phyloP scores from a whole-genome alignment of 2,797 vertebrate species.

The Hapalemur alaotrensis region DNA sequence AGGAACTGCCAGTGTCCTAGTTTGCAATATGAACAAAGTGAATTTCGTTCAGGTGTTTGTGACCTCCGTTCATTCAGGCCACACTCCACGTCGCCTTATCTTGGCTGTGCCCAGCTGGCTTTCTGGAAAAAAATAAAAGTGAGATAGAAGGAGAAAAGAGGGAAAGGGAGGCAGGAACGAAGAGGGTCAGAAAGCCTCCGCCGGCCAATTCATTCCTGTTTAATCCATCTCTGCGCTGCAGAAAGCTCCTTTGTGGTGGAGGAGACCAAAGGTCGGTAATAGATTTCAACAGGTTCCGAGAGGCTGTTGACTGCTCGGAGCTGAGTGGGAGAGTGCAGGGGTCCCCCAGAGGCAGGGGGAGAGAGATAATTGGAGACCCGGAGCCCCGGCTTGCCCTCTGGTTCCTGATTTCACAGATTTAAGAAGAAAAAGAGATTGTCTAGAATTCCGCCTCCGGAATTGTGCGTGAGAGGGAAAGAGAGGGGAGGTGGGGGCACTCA shows the following conservation, averaged over 20 bases:
- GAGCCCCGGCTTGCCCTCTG: constrained; percentile 40
- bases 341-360: constrained; percentile 56
- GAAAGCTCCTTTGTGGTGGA: constrained; percentile 70
- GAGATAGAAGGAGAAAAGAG: background rate
- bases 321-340: background rate
- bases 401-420: constrained; percentile 64
- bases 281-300: constrained; percentile 76
- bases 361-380: constrained; percentile 68
- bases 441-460: constrained; percentile 48
- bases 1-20: constrained; percentile 46
- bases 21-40: constrained; percentile 70
- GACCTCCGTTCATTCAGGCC: constrained; percentile 47
- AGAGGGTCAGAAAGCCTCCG: constrained; percentile 54
- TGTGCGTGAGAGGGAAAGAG: background rate
- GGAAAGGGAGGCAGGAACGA: background rate
- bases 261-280: constrained; percentile 80
- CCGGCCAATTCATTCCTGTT: constrained; percentile 75
- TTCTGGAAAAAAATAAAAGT: constrained; percentile 29
- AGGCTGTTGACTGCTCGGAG: constrained; percentile 56
- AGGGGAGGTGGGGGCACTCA: background rate
- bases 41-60: constrained; percentile 65
- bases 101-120: constrained; percentile 32
- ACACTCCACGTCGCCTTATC: background rate
- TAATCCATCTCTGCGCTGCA: constrained; percentile 71
- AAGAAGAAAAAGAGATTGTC: constrained; percentile 67